Conservation (phyloP, 2,888 invertebrate species). For the Drosophila conformis region DNA sequence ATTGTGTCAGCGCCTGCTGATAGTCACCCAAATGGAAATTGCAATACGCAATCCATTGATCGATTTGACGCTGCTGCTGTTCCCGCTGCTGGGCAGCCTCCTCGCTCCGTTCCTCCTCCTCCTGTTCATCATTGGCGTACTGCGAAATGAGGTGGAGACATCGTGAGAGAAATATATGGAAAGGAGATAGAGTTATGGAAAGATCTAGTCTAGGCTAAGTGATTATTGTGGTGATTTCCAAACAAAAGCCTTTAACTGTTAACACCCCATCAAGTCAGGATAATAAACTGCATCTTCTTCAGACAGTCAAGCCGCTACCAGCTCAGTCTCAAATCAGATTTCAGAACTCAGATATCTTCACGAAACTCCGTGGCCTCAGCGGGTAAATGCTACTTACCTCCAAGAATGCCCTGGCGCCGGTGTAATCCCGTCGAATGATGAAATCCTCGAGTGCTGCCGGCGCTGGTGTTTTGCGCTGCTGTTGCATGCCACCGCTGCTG, state of each 20-base stretch:
- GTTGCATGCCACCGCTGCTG: constrained; percentile 60
- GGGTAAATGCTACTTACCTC: constrained; percentile 88
- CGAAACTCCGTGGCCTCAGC: not conserved
- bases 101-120: constrained; percentile 49
- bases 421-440: constrained; percentile 94
- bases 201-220: not conserved
- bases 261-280: not conserved
- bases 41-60: constrained; percentile 97
- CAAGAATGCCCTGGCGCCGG: constrained; percentile 95
- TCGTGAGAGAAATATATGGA: not conserved
- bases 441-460: constrained; percentile 96
- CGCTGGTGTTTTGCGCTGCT: constrained; percentile 85
- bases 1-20: constrained; percentile 91
- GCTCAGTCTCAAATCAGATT: too few species aligned
- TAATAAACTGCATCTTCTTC: not conserved
- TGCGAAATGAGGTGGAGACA: constrained; percentile 11
- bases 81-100: constrained; percentile 60
- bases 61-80: constrained; percentile 84
- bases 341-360: too few species aligned
- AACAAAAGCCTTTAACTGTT: not conserved
- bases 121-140: constrained; percentile 72
- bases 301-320: too few species aligned
- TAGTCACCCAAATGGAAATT: constrained; percentile 98
- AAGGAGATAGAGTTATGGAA: not conserved
- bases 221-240: not conserved